Conservation (phyloP, 2,888 invertebrate genomes). For the Embidobia sp. region DNA sequence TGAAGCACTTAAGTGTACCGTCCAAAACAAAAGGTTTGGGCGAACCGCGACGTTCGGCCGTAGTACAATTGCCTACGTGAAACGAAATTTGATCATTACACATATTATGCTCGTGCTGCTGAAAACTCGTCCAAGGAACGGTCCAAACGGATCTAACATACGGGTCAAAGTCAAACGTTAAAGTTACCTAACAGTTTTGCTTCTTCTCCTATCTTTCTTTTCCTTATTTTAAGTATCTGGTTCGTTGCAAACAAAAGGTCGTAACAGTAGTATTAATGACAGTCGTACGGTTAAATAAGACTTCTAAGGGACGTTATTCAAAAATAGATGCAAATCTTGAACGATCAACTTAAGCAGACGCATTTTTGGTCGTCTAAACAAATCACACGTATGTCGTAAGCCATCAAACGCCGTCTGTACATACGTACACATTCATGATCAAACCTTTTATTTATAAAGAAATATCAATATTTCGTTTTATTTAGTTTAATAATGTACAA, state of each 20-base stretch:
- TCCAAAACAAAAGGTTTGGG: slow-evolving; percentile 9
- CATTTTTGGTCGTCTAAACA: slow-evolving; percentile 8
- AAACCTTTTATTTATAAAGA: slow-evolving; percentile 78
- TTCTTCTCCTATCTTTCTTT: no score
- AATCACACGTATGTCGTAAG: slow-evolving; percentile 19
- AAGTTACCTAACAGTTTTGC: no score
- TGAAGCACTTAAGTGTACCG: no score
- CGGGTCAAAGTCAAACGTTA: not conserved
- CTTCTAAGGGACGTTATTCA: slow-evolving; percentile 17
- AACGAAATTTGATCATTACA: slow-evolving; percentile 32
- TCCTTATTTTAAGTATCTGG: slow-evolving; percentile 40
- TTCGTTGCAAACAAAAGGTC: slow-evolving; percentile 12
- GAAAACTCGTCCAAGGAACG: slow-evolving; percentile 8
- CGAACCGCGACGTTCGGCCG: slow-evolving; percentile 31
- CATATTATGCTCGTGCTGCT: slow-evolving; percentile 27
- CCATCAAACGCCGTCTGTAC: slow-evolving; percentile 67
- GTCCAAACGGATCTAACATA: not conserved
- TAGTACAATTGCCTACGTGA: slow-evolving; percentile 54
- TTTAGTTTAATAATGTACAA: slow-evolving; percentile 79
- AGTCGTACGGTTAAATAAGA: not conserved
- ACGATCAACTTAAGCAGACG: slow-evolving; percentile 25
- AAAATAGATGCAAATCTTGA: slow-evolving; percentile 28
- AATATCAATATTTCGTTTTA: slow-evolving; percentile 77
- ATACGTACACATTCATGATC: slow-evolving; percentile 76
- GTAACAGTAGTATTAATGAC: no score